Conservation (phyloP, 1,140 invertebrate genomes). For the Trinorchestia longiramus region DNA sequence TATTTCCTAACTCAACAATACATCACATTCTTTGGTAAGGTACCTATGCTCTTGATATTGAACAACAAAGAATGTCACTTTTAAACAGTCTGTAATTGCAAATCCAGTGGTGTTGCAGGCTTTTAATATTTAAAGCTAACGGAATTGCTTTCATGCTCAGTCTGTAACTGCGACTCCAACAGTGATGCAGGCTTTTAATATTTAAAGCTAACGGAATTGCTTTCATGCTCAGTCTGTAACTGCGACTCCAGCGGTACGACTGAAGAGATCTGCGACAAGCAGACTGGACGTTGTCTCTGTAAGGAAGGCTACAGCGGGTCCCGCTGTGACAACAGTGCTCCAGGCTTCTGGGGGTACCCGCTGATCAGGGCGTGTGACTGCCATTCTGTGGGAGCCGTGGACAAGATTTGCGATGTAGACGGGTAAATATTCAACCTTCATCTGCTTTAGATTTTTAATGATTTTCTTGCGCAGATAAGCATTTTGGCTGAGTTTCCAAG, state of each 20-base stretch:
- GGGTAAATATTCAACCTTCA: conserved; percentile 72
- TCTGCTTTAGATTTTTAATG: not conserved
- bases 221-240: conserved; percentile 81
- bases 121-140: not conserved
- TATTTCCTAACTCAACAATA: no score
- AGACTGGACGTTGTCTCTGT: conserved; percentile 88
- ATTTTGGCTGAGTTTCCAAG: no score
- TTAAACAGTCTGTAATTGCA: conserved; percentile 89
- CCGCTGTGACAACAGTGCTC: conserved; percentile 90
- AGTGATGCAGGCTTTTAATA: no score
- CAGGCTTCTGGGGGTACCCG: conserved; percentile 89
- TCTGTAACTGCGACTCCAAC: conserved; percentile 96
- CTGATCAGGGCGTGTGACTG: conserved; percentile 90
- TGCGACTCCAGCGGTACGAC: conserved; percentile 91
- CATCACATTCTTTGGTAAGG: not conserved
- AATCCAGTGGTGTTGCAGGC: no score
- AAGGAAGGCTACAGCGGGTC: conserved; percentile 90
- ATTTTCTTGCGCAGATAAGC: no score
- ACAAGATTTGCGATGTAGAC: conserved; percentile 82
- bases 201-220: not conserved
- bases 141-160: conserved; percentile 72
- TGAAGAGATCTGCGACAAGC: conserved; percentile 87
- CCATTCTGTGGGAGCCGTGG: conserved; percentile 78
- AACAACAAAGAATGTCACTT: not conserved
- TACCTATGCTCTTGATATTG: not conserved